Evolutionary conservation across 1,140 invertebrate genomes (phyloP), one percentile per base, ranked within the genome.

Genomic region (Ips typographus): DNA sequence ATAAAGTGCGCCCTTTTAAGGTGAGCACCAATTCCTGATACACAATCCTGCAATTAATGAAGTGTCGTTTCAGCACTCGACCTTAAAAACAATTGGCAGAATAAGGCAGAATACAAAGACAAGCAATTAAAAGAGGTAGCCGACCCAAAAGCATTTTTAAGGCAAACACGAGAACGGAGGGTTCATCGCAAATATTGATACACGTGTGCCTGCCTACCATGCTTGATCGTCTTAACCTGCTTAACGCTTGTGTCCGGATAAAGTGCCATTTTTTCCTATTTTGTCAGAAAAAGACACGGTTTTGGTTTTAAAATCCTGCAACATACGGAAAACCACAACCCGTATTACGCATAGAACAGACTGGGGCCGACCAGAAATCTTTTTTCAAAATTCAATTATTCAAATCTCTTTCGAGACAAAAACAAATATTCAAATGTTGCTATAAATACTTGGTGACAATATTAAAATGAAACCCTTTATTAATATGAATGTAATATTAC

Each of bases 381-480:
- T n/a, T n/a, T n/a, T n/a, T n/a, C n/a, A n/a, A 47, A 47, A 47
- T 47, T 47, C 44, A 47, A 47, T 77, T 77, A 77, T 77, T 77
- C 71, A 76, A 75, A 75, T 73, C 55, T 55, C 52, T 5, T 55
- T 36, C 22, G 65, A 71, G 68, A 73, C 73, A 78, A 77, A 61
- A 77, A 77, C 75, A 75, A 78, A 78, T 75, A 76, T 77, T 77
- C 71, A 75, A 75, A 77, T 73, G 72, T 61, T 52, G 68, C 73
- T 77, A 79, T 78, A 78, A 78, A 78, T 79, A 79, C 70, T 76
- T 79, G 78, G 78, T 79, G 78, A 79, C 78, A 79, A 79, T 79
- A 79, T 79, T 79, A 79, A 78, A 79, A 79, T 79, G 72, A 73
- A 77, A 78, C 75, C 66, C 73, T 74, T 77, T 78, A 78, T 79